phyloP scores from a whole-genome alignment of 53 echinoderm and acorn worm species.

The Paracentrotus lividus region DNA sequence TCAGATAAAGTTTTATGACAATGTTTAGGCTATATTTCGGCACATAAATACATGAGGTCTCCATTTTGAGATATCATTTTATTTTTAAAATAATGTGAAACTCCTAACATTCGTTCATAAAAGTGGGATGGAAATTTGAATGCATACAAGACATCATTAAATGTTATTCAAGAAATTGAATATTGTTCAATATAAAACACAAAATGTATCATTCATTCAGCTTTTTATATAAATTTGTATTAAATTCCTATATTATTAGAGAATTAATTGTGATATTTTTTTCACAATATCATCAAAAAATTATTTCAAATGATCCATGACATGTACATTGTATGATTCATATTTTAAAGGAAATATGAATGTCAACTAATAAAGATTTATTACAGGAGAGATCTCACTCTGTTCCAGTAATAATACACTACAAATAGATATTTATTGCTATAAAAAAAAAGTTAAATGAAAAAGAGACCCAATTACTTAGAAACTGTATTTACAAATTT shows the following conservation, averaged over 20 bases:
- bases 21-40: slow-evolving; percentile 28
- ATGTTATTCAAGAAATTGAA: too few species aligned
- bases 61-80: background rate
- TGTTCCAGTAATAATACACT: background rate
- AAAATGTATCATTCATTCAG: too few species aligned
- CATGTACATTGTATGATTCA: background rate
- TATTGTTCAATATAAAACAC: too few species aligned
- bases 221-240: too few species aligned
- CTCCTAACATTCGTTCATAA: background rate
- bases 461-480: background rate
- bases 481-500: background rate
- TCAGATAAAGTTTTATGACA: slow-evolving; percentile 66
- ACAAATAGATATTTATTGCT: too few species aligned
- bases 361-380: background rate
- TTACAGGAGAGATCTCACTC: background rate
- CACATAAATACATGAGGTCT: background rate
- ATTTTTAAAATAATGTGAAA: background rate
- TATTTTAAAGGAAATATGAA: background rate
- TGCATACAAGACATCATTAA: background rate
- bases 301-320: too few species aligned
- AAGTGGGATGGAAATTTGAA: background rate
- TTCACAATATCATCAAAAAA: too few species aligned
- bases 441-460: too few species aligned
- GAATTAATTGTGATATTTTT: too few species aligned
- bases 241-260: too few species aligned